These are phyloP conservation scores for Synergus umbraculus DNA, from an alignment of 2,888 invertebrate species.

Conservation along the genomic window DNA sequence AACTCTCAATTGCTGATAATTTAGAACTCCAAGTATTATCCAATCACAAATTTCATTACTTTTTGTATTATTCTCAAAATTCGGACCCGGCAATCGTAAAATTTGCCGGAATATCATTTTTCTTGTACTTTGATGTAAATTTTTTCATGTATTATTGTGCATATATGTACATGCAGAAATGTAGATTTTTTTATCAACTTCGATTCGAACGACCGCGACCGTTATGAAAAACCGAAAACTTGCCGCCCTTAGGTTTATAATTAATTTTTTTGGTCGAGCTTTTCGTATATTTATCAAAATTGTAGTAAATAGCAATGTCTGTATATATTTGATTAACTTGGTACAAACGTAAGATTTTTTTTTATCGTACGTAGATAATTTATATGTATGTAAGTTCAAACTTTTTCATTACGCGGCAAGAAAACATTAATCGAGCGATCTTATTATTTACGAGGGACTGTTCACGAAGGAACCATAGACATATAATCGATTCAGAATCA, in stretches of 20 bases:
- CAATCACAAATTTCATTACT: background rate
- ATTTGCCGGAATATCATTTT: background rate
- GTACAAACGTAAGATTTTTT: background rate
- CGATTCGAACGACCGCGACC: background rate
- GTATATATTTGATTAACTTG: background rate
- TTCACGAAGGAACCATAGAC: no score
- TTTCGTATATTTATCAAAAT: slow-evolving; percentile 9
- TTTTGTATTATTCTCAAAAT: background rate
- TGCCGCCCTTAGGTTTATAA: slow-evolving; percentile 3
- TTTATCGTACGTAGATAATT: background rate
- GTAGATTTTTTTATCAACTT: background rate
- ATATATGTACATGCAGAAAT: background rate
- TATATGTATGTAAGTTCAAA: slow-evolving; percentile 5
- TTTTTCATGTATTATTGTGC: slow-evolving; percentile 2
- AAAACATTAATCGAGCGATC: slow-evolving; percentile 17
- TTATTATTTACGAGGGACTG: background rate
- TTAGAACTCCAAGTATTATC: background rate
- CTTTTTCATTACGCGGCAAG: background rate
- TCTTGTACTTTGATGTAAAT: background rate
- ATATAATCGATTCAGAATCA: no score
- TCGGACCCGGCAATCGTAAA: background rate
- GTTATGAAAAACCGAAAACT: background rate
- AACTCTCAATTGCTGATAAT: background rate
- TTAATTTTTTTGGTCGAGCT: slow-evolving; percentile 29
- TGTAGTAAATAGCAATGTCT: background rate